Conservation (phyloP, 2,888 invertebrate genomes). For the Epinotia bilunana region DNA sequence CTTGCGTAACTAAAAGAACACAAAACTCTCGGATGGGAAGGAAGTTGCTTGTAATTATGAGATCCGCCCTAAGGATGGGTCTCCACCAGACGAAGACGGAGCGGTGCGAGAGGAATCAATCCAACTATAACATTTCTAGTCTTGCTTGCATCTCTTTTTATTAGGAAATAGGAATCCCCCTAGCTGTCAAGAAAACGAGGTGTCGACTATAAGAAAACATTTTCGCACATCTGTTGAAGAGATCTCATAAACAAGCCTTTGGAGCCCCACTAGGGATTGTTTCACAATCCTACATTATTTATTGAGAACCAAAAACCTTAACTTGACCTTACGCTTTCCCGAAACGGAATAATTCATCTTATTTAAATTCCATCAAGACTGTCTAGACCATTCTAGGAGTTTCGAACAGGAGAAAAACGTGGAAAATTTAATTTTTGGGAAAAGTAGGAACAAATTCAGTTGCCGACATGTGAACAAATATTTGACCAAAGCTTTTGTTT, state of each 20-base stretch:
- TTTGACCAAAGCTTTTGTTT: slow-evolving; percentile 36
- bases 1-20: neutral
- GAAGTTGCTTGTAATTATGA: neutral
- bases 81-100: no score
- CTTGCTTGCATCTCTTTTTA: no score
- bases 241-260: neutral
- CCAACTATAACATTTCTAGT: no score
- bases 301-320: slow-evolving; percentile 7
- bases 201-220: no score
- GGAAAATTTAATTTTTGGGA: slow-evolving; percentile 22
- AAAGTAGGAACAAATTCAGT: slow-evolving; percentile 27
- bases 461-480: slow-evolving; percentile 33
- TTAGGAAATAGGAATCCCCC: no score
- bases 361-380: slow-evolving; percentile 9
- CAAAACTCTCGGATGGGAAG: neutral
- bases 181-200: no score
- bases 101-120: no score
- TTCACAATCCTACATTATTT: slow-evolving; percentile 8
- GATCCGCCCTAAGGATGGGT: neutral
- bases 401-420: slow-evolving; percentile 15
- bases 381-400: slow-evolving; percentile 5
- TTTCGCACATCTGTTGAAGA: no score
- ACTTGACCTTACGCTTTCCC: slow-evolving; percentile 3
- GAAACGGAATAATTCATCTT: neutral
- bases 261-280: neutral